Evolutionary conservation across 2,113 vertebrate species (phyloP), one percentile per base, ranked within the genome.

Genomic region (Pimephales promelas): DNA sequence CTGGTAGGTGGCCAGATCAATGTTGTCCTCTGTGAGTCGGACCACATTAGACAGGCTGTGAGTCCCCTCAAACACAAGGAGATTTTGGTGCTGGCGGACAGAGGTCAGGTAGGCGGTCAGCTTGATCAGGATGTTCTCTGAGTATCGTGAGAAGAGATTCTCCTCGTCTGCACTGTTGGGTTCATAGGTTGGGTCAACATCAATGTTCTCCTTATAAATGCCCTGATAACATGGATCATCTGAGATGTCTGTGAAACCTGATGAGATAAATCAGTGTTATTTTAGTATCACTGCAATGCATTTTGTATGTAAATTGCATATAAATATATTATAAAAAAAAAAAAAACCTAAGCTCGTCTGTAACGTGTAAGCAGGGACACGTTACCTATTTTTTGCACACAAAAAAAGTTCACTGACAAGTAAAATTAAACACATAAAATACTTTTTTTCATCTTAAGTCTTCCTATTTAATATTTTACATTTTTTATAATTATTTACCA

Each of bases 101-200:
- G 90, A 81, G 43, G 79, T 90, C 36, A 89, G 89, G 54, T 89
- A 90, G 28, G 94, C 91, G 0, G 89, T 91, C 77, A 95, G 66
- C 45, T 94, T 94, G 13, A 96, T 84, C 61, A 91, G 54, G 10
- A 91, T 84, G 24, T 88, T 86, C 49, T 93, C 92, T 43, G 86
- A 89, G 66, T 92, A 90, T 80, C 91, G 90, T 90, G 92, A 91
- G 79, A 95, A 95, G 1, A 93, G 22, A 5, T 79, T 86, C 75
- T 88, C 92, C 83, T 92, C 94, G 24, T 92, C 91, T 54, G 79
- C 52, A 9, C 88, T 93, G 31, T 93, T 91, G 10, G 93, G 92
- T 2, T 93, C 84, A 9, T 94, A 95, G 13, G 91, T 92, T 81
- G 94, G 94, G 84, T 95, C 93, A 73, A 86, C 74, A 79, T 92